These are phyloP conservation scores for Vicugna pacos DNA, from an alignment of 2,113 vertebrate genomes.

Conservation along the genomic window DNA sequence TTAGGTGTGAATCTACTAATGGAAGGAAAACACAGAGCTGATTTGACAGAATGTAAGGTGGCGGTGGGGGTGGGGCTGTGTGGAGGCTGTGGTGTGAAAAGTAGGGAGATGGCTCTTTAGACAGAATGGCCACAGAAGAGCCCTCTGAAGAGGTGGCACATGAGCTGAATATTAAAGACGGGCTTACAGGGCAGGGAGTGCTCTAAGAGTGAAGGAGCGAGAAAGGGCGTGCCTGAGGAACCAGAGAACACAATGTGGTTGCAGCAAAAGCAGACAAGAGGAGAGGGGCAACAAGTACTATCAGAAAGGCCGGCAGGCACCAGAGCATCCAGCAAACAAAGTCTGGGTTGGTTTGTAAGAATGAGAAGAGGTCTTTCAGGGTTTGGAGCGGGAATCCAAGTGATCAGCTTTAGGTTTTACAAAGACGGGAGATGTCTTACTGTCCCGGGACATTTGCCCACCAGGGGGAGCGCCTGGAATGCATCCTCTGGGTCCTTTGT, in stretches of 20 bases:
- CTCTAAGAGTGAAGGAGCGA: not conserved
- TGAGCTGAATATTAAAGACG: not conserved
- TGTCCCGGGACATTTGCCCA: conserved; percentile 47
- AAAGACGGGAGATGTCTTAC: not conserved
- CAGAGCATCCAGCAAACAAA: not conserved
- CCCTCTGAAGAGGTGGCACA: not conserved
- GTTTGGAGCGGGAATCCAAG: not conserved
- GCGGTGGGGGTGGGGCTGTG: rapidly evolving
- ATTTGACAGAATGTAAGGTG: not conserved
- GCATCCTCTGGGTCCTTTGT: not conserved
- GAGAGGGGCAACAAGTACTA: not conserved
- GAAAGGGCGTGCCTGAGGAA: not conserved
- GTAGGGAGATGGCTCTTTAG: not conserved
- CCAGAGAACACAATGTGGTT: not conserved
- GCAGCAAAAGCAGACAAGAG: not conserved
- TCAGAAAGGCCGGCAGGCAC: not conserved
- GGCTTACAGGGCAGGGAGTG: not conserved
- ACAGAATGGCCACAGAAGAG: not conserved
- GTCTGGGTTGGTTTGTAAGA: not conserved
- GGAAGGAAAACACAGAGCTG: not conserved
- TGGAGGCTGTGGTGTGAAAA: not conserved
- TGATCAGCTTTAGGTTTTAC: not conserved
- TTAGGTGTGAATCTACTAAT: not conserved
- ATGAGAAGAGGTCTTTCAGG: not conserved
- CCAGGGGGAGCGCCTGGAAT: conserved; percentile 74